Evolutionary conservation across 2,888 invertebrate genomes (phyloP).

Genomic region (Coleophora flavipennella): DNA sequence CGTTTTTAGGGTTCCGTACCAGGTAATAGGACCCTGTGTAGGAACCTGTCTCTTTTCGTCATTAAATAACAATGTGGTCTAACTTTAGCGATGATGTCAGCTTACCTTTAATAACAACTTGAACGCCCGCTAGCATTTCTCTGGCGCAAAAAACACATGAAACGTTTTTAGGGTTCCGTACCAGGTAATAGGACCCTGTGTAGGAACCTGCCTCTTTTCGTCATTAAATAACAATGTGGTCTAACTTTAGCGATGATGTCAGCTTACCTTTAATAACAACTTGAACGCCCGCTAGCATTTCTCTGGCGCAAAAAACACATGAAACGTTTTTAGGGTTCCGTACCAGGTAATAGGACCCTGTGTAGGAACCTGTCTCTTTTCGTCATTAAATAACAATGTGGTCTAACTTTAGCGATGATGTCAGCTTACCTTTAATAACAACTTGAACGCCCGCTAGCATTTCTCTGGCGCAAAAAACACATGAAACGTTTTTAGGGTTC

Average conservation of each 20-base stretch:
- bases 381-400: too few relatives aligned
- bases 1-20: too few relatives aligned
- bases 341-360: too few relatives aligned
- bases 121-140: constrained; percentile 47
- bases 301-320: constrained; percentile 41
- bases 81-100: constrained; percentile 68
- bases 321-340: constrained; percentile 25
- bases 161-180: constrained; percentile 25
- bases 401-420: constrained; percentile 63
- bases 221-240: constrained; percentile 53
- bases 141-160: constrained; percentile 39
- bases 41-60: too few relatives aligned
- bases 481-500: constrained; percentile 26
- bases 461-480: constrained; percentile 44
- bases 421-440: constrained; percentile 59
- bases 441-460: constrained; percentile 40
- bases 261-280: constrained; percentile 53
- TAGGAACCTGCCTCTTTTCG: too few relatives aligned
- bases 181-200: too few relatives aligned
- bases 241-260: constrained; percentile 67
- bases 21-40: too few relatives aligned
- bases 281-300: constrained; percentile 44
- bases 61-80: constrained; percentile 53
- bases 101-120: constrained; percentile 47
- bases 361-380: too few relatives aligned